A percentile compares a stretch with the other conserved stretches of the same genome.
Evolutionary conservation across 2,797 vertebrate species (phyloP).

Genomic region (Esox masquinongy): DNA sequence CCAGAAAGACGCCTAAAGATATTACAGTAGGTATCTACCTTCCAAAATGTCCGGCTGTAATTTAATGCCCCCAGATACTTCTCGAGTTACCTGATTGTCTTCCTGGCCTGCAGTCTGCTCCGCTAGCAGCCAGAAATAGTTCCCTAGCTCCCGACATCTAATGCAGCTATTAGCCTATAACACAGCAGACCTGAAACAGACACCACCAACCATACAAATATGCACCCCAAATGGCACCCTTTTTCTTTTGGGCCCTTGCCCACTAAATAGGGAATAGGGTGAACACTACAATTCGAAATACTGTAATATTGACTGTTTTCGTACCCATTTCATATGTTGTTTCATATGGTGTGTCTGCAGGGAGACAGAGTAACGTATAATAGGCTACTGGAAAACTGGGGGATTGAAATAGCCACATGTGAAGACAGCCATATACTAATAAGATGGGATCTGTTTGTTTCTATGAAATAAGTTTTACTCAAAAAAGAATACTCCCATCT

Average conservation of each 20-base stretch:
- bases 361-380: neutral
- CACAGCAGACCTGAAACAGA: neutral
- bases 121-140: constrained; percentile 54
- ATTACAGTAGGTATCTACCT: neutral
- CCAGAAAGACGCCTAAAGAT: no score
- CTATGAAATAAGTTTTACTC: no score
- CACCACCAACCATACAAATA: no score
- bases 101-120: constrained; percentile 47
- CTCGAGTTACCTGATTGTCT: constrained; percentile 10
- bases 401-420: no score
- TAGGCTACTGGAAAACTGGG: no score
- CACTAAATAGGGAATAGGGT: neutral
- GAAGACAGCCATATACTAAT: no score
- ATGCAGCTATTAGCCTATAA: constrained; percentile 55
- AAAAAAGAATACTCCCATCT: no score
- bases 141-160: constrained; percentile 53
- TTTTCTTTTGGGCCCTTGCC: neutral
- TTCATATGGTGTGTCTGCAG: neutral
- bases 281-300: constrained; percentile 32
- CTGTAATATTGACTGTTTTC: constrained; percentile 61
- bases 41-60: neutral
- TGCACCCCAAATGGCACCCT: neutral
- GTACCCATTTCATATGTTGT: constrained; percentile 10
- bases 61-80: neutral
- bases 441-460: no score